Conservation (phyloP, 2,888 invertebrate genomes). For the Tiphia femorata region DNA sequence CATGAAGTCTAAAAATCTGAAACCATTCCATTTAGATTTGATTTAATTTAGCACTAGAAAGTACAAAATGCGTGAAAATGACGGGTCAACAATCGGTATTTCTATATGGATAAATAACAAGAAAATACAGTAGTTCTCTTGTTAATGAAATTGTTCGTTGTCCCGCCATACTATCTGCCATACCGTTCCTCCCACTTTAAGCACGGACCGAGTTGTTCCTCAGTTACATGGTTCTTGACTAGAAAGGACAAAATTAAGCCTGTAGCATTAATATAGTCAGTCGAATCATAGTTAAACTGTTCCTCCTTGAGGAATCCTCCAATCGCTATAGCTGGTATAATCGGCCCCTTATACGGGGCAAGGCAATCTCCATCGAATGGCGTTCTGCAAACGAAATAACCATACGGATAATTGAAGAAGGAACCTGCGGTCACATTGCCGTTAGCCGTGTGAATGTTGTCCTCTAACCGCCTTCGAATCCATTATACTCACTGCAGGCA, state of each 20-base stretch:
- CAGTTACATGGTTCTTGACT: conserved; percentile 78
- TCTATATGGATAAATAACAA: not conserved
- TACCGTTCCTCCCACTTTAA: conserved; percentile 82
- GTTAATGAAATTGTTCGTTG: not conserved
- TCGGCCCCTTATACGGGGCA: conserved; percentile 88
- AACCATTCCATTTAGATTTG: too few species aligned
- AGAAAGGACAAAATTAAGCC: conserved; percentile 84
- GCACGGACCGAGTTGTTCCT: conserved; percentile 73
- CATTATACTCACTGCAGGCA: conserved; percentile 69
- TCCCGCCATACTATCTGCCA: conserved; percentile 16
- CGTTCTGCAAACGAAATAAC: conserved; percentile 70
- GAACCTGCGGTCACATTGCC: too few species aligned
- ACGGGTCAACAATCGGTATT: not conserved
- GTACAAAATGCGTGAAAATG: too few species aligned
- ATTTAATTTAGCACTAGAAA: too few species aligned
- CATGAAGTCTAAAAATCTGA: conserved; percentile 76
- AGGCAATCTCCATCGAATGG: conserved; percentile 78
- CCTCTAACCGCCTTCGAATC: not conserved
- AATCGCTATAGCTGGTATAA: conserved; percentile 85
- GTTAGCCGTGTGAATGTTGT: not conserved
- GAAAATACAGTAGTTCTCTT: not conserved
- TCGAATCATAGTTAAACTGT: conserved; percentile 69
- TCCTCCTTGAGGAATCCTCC: conserved; percentile 79
- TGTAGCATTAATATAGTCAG: conserved; percentile 74
- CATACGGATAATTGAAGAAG: too few species aligned